Percentiles rank a stretch among this genome's conserved stretches.
These are phyloP conservation scores for Agrochola lota DNA, from an alignment of 2,888 invertebrate genomes.

Conservation along the genomic window DNA sequence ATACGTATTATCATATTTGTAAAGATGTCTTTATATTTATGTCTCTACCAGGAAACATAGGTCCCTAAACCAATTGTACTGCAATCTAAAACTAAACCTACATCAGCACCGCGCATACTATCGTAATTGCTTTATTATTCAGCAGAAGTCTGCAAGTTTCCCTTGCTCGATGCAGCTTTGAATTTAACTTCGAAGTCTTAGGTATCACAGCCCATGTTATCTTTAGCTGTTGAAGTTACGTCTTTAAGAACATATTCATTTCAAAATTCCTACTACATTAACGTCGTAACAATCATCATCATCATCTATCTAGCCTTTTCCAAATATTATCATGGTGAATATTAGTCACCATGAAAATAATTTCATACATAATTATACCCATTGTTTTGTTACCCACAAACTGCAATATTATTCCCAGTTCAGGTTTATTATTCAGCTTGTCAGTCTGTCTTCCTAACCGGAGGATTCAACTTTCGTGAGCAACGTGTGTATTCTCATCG, in stretches of 20 bases:
- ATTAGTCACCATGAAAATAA: neutral
- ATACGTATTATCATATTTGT: neutral
- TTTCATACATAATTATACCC: neutral
- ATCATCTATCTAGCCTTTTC: neutral
- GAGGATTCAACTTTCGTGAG: constrained; percentile 47
- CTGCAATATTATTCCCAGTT: constrained; percentile 10
- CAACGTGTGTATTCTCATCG: constrained; percentile 16
- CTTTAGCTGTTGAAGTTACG: neutral
- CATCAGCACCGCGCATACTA: constrained; percentile 8
- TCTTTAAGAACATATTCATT: neutral
- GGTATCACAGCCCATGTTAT: neutral
- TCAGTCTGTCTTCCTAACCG: constrained; percentile 29
- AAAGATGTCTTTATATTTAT: neutral
- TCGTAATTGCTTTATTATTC: constrained; percentile 42
- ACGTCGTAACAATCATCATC: neutral
- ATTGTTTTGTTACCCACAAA: constrained; percentile 17
- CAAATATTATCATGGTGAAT: neutral
- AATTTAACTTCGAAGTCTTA: constrained; percentile 22
- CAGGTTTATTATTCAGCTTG: constrained; percentile 50
- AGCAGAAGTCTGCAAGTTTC: constrained; percentile 24
- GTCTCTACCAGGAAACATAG: neutral
- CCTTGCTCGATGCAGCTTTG: constrained; percentile 11
- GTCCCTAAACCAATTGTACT: constrained; percentile 1
- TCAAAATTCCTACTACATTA: neutral
- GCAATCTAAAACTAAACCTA: constrained; percentile 15